Conservation (phyloP, 2,797 vertebrate species). For the Pseudochirops cupreus region DNA sequence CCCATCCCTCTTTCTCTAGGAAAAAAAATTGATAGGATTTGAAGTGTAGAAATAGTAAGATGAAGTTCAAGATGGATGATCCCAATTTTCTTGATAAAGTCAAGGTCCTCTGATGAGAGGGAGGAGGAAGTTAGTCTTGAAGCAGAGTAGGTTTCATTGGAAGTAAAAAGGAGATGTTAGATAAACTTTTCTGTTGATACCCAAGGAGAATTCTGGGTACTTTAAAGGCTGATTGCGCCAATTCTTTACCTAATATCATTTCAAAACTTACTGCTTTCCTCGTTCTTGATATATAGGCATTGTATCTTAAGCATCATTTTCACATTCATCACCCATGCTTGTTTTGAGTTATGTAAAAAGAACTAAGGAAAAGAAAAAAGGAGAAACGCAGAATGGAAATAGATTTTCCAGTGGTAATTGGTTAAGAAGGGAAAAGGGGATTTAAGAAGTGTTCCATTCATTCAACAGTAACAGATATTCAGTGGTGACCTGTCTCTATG, state of each 20-base stretch:
- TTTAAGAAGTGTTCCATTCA: neutral
- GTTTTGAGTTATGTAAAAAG: slow-evolving; percentile 57
- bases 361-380: slow-evolving; percentile 33
- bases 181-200: slow-evolving; percentile 47
- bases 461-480: neutral
- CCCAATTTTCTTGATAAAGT: neutral
- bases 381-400: slow-evolving; percentile 17
- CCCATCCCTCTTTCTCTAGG: neutral
- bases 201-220: slow-evolving; percentile 49
- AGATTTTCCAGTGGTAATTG: slow-evolving; percentile 41
- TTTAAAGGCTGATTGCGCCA: slow-evolving; percentile 19
- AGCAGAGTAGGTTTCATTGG: neutral
- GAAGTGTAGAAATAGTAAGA: neutral
- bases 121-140: neutral
- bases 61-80: neutral
- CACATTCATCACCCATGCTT: slow-evolving; percentile 22
- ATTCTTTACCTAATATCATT: slow-evolving; percentile 38
- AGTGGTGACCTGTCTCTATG: neutral
- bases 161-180: slow-evolving; percentile 36
- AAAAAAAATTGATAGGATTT: neutral
- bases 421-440: slow-evolving; percentile 13
- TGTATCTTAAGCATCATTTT: slow-evolving; percentile 6
- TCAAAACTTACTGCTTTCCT: slow-evolving; percentile 52
- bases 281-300: slow-evolving; percentile 23
- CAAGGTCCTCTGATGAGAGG: neutral